These are phyloP conservation scores for Pantherophis guttatus DNA, from an alignment of 2,113 vertebrate species.

Conservation along the genomic window DNA sequence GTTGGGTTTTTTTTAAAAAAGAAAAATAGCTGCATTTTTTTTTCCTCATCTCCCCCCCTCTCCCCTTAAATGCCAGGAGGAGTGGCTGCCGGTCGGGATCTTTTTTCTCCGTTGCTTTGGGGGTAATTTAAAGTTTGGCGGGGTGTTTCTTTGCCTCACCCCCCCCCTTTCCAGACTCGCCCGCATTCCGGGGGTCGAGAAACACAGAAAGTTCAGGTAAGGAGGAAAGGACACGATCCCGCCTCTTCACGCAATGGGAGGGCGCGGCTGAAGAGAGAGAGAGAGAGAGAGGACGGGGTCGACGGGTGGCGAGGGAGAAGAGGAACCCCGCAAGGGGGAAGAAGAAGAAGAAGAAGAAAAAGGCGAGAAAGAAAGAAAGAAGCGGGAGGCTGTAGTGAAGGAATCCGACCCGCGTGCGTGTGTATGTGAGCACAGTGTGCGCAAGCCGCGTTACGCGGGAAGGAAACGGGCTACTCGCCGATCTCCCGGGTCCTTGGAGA, in stretches of 20 bases:
- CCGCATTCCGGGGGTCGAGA: constrained; percentile 2
- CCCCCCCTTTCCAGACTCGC: not conserved
- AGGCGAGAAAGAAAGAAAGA: not conserved
- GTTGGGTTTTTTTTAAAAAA: not conserved
- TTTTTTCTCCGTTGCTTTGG: not conserved
- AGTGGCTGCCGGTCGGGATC: constrained; percentile 20
- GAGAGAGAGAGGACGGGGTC: not conserved
- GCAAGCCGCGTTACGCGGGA: not conserved
- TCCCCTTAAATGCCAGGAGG: constrained; percentile 11
- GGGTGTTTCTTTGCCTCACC: not conserved
- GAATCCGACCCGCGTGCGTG: not conserved
- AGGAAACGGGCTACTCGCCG: not conserved
- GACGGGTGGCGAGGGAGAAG: not conserved
- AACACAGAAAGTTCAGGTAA: constrained; percentile 66
- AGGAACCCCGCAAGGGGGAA: not conserved
- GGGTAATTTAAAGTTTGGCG: not conserved
- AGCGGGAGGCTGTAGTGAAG: not conserved
- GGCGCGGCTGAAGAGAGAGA: not conserved
- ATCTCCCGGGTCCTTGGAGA: not conserved
- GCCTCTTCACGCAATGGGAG: too few relatives aligned
- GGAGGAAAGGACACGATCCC: not conserved
- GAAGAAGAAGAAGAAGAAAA: constrained; percentile 7
- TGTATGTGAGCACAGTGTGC: not conserved
- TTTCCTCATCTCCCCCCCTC: fast-evolving
- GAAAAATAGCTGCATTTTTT: not conserved